A percentile compares a stretch with the other conserved stretches of the same genome.
These are phyloP conservation scores for Bombylius discolor DNA, from an alignment of 2,888 invertebrate genomes.

Conservation along the genomic window DNA sequence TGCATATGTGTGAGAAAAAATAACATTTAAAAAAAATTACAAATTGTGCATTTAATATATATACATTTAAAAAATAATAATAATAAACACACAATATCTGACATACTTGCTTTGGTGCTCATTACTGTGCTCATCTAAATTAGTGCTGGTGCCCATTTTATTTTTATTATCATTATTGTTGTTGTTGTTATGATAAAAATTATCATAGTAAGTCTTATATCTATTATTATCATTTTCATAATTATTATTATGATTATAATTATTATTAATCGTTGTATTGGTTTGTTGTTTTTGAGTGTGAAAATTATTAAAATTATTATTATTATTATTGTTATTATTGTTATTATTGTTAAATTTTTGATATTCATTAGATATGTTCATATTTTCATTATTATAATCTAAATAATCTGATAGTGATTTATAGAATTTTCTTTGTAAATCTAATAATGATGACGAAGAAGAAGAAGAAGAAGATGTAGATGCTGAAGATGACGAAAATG, in stretches of 20 bases:
- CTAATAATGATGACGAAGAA: not conserved
- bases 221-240: conserved; percentile 1
- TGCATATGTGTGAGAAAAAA: too few relatives aligned
- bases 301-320: conserved; percentile 7
- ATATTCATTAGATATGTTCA: not conserved
- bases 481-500: conserved; percentile 3
- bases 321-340: too few relatives aligned
- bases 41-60: too few relatives aligned
- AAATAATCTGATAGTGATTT: not conserved
- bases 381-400: conserved; percentile 1
- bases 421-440: not conserved
- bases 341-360: too few relatives aligned
- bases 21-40: too few relatives aligned
- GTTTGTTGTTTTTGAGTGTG: not conserved
- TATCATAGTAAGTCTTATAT: not conserved
- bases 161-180: conserved; percentile 2
- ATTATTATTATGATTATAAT: not conserved
- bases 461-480: not conserved
- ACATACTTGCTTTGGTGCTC: conserved; percentile 7
- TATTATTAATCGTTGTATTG: not conserved
- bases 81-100: too few relatives aligned
- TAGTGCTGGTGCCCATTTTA: conserved; percentile 7
- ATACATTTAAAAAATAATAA: too few relatives aligned
- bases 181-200: not conserved
- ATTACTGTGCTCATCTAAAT: conserved; percentile 12